Percentiles rank a stretch among this genome's conserved stretches.
Conservation (phyloP, 2,797 vertebrate species). For the Tragopan temminckii region DNA sequence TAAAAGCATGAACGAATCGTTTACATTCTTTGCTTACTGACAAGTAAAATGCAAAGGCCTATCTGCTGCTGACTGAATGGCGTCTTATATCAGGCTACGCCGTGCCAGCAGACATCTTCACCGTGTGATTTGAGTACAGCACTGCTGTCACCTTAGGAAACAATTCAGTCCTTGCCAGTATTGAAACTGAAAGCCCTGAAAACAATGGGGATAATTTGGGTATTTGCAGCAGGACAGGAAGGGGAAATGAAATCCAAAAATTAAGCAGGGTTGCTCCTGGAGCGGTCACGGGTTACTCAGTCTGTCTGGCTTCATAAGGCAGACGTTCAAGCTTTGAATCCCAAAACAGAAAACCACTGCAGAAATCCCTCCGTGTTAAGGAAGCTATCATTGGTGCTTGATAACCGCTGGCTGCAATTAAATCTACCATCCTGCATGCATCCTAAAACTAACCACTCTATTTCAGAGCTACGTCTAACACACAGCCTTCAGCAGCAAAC, state of each 20-base stretch:
- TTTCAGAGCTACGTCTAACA: not conserved
- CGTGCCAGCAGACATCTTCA: not conserved
- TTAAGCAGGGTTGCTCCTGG: not conserved
- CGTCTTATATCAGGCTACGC: not conserved
- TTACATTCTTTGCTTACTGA: not conserved
- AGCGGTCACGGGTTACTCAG: fast-evolving
- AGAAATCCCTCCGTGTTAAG: not conserved
- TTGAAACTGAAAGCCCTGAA: fast-evolving
- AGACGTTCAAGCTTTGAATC: not conserved
- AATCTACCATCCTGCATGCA: not conserved
- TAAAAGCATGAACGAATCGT: not conserved
- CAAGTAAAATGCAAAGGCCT: not conserved
- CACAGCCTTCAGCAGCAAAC: not conserved
- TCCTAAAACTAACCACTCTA: not conserved
- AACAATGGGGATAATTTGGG: not conserved
- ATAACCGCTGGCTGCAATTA: not conserved
- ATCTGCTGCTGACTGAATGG: not conserved
- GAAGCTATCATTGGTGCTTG: not conserved
- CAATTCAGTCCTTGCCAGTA: not conserved
- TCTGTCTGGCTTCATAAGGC: not conserved
- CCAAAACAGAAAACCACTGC: not conserved
- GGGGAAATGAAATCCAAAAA: slow-evolving; percentile 7
- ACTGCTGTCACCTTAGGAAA: not conserved
- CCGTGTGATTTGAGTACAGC: fast-evolving
- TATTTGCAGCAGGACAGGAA: slow-evolving; percentile 10